Base-by-base conservation (phyloP, 2,888 invertebrate species). In the Troilus luridus region DNA sequence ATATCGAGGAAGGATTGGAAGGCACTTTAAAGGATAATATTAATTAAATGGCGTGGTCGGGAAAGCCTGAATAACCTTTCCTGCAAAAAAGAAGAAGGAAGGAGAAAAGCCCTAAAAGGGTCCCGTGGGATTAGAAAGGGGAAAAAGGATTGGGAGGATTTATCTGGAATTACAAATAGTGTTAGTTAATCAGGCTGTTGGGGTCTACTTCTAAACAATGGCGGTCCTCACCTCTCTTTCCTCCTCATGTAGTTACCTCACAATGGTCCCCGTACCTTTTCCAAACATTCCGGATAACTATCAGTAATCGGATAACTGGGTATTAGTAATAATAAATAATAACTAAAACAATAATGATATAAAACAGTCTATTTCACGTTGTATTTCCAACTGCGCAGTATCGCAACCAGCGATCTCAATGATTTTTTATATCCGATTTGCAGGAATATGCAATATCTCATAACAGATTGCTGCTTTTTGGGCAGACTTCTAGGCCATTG, bases 151-250 rank as follows among this genome's bases (percentile, higher is more conserved):
- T 88, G 88, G 62, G 21, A 62, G 62, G 88, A 88, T 88, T 88
- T 62, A 88, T 88, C 88, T 88, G 41, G 88, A 88, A 88, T 88
- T 88, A 88, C 88, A 88, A 88, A 88, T 88, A 88, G 88, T 62
- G 88, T 88, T 88, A 88, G 88, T 88, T 88, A 88, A 88, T 88
- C 88, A 88, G 64, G 54, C 59, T 21, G 88, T 59, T 56, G 88
- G 7, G 88, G 88, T 64, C 88, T 24, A 54, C 21, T 21, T 41
- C 62, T 62, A 88, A 88, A 88, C 88, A 88, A 88, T 88, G 41
- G 27, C 64, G 21, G 41, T 60, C 88, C 21, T 88, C 64, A 88
- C 58, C 19, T 54, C 12, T 54, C 19, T 56, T n/a, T 21, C 81
- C 5, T 8, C 0, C 19, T 41, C 1, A 54, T 54, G 81, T 24